phyloP scores from a whole-genome alignment of 1,140 invertebrate genomes.

The Venustaconcha ellipsiformis region DNA sequence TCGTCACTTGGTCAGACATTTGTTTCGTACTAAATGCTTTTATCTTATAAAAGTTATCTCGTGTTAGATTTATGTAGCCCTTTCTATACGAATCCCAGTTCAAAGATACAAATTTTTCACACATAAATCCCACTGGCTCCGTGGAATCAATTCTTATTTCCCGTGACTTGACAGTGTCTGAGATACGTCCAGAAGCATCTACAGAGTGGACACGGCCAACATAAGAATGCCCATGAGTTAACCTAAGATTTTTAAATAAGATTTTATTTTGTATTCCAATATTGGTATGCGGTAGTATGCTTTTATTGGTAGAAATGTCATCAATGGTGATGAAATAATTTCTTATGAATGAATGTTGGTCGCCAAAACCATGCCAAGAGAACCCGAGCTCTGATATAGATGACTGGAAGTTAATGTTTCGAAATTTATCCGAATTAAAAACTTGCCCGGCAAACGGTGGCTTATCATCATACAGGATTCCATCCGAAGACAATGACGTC shows the following conservation, averaged over 20 bases:
- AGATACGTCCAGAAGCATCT: slow-evolving; percentile 33
- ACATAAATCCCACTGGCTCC: slow-evolving; percentile 20
- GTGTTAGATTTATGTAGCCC: neutral
- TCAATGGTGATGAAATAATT: slow-evolving; percentile 26
- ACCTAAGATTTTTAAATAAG: slow-evolving; percentile 6
- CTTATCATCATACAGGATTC: slow-evolving; percentile 32
- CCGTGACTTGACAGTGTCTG: slow-evolving; percentile 5
- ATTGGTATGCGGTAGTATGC: slow-evolving; percentile 1
- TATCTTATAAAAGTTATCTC: neutral
- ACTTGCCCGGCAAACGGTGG: slow-evolving; percentile 34
- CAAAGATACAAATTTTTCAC: slow-evolving; percentile 1
- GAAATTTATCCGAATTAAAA: slow-evolving; percentile 27
- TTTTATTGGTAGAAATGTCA: neutral
- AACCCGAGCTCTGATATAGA: slow-evolving; percentile 12
- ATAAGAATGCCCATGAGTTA: slow-evolving; percentile 29
- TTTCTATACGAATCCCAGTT: neutral
- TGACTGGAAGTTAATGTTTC: slow-evolving; percentile 17
- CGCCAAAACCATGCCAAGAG: slow-evolving; percentile 42
- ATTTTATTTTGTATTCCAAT: slow-evolving; percentile 12
- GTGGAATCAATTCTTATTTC: slow-evolving; percentile 30
- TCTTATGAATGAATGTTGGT: slow-evolving; percentile 28
- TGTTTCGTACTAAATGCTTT: neutral
- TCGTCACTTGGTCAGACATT: neutral
- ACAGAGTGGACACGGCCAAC: slow-evolving; percentile 23
- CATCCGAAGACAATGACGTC: slow-evolving; percentile 33